Percentiles rank a stretch among this genome's conserved stretches.
Conservation (phyloP, 2,888 invertebrate genomes). For the Tyria jacobaeae region DNA sequence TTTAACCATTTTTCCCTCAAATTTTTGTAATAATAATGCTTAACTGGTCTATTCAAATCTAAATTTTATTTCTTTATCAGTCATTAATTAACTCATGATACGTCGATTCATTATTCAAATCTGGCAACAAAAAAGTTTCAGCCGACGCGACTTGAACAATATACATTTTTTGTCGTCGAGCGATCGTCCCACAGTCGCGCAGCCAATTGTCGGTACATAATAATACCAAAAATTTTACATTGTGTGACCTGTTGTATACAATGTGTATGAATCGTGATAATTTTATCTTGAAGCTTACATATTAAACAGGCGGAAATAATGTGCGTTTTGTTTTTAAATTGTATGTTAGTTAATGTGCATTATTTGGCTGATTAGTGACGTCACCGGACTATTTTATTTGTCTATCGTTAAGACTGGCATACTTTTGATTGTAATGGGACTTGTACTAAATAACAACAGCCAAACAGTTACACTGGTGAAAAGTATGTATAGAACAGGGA, state of each 20-base stretch:
- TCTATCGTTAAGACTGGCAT: neutral
- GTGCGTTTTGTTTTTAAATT: neutral
- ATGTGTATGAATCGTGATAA: neutral
- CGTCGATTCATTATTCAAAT: constrained; percentile 3
- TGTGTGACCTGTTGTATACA: constrained; percentile 19
- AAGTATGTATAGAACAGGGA: neutral
- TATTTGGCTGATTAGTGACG: neutral
- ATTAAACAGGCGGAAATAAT: neutral
- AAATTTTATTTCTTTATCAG: constrained; percentile 1
- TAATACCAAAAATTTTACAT: constrained; percentile 22
- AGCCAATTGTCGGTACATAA: constrained; percentile 22
- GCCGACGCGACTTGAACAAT: constrained; percentile 30
- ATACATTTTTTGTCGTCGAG: constrained; percentile 28
- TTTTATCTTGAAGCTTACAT: neutral
- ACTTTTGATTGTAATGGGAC: neutral
- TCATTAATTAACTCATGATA: neutral
- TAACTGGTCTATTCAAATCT: constrained; percentile 6
- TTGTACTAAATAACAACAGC: neutral
- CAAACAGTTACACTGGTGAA: neutral
- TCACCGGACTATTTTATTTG: neutral
- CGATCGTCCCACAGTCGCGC: constrained; percentile 2
- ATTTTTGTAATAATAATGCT: neutral
- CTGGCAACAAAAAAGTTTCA: constrained; percentile 7
- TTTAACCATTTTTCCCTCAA: too few species aligned
- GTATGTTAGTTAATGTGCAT: neutral